A percentile compares a stretch with the other conserved stretches of the same genome.
phyloP scores from a whole-genome alignment of 2,113 vertebrate genomes.

The Oreocharis arfaki region DNA sequence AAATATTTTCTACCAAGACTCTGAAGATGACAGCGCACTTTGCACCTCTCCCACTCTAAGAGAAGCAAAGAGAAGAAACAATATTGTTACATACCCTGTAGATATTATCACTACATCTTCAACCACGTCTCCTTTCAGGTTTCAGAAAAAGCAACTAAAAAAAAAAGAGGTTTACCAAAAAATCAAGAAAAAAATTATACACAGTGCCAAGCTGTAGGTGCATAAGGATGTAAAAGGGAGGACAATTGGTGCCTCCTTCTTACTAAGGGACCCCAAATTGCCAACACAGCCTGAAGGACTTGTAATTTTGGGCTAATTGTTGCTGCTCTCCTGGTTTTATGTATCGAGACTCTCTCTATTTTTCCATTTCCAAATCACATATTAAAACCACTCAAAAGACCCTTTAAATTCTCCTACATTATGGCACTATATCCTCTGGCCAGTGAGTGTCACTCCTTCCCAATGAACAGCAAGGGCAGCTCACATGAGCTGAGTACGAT shows the following conservation, averaged over 20 bases:
- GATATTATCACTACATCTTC: not conserved
- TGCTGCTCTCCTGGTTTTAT: not conserved
- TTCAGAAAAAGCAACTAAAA: not conserved
- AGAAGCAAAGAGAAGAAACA: not conserved
- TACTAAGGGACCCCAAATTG: not conserved
- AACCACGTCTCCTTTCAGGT: not conserved
- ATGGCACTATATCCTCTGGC: not conserved
- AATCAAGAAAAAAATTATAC: accelerated
- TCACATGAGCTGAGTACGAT: not conserved
- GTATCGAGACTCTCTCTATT: not conserved
- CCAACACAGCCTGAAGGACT: not conserved
- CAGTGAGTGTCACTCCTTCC: slow-evolving; percentile 17
- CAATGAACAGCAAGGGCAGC: not conserved
- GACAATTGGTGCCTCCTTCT: not conserved
- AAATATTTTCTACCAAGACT: not conserved
- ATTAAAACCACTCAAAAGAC: not conserved
- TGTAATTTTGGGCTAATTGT: not conserved
- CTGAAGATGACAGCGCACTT: not conserved
- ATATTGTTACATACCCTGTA: not conserved
- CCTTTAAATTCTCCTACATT: not conserved
- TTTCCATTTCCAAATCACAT: not conserved
- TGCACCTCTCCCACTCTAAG: not conserved
- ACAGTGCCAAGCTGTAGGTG: not conserved
- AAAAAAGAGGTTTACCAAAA: not conserved
- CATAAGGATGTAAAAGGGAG: not conserved